Percentiles rank a stretch among this genome's conserved stretches.
Conservation (phyloP, 2,113 vertebrate species). For the Artemisiospiza belli region DNA sequence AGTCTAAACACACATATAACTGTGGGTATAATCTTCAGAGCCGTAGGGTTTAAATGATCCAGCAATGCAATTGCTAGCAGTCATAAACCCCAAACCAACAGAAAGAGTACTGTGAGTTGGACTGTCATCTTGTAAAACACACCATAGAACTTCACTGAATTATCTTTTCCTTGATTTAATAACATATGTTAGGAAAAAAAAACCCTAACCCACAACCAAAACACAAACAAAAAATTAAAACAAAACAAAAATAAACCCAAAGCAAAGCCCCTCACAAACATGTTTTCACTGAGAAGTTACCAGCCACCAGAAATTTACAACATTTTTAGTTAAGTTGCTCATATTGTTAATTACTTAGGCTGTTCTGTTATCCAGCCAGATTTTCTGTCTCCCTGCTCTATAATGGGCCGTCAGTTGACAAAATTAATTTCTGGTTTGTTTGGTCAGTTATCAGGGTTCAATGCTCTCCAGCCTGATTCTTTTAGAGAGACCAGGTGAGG, state of each 20-base stretch:
- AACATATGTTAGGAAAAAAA: background rate
- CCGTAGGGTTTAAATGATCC: background rate
- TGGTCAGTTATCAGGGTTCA: background rate
- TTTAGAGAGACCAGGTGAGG: background rate
- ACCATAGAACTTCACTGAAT: background rate
- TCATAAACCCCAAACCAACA: background rate
- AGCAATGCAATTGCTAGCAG: background rate
- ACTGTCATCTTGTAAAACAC: background rate
- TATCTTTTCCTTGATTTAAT: background rate
- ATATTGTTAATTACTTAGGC: background rate
- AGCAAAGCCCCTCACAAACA: background rate
- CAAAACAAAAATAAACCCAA: background rate
- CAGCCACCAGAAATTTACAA: background rate
- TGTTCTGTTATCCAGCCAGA: background rate
- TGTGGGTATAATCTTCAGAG: background rate
- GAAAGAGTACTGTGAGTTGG: background rate
- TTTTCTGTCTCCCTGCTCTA: background rate
- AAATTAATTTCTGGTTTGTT: background rate
- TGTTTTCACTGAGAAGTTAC: background rate
- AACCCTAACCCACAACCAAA: background rate
- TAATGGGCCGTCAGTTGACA: background rate
- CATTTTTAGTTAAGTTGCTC: background rate
- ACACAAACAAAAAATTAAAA: background rate
- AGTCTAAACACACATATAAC: background rate
- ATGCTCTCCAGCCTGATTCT: background rate